phyloP scores from a whole-genome alignment of 2,113 vertebrate genomes.

The Pantherophis guttatus region DNA sequence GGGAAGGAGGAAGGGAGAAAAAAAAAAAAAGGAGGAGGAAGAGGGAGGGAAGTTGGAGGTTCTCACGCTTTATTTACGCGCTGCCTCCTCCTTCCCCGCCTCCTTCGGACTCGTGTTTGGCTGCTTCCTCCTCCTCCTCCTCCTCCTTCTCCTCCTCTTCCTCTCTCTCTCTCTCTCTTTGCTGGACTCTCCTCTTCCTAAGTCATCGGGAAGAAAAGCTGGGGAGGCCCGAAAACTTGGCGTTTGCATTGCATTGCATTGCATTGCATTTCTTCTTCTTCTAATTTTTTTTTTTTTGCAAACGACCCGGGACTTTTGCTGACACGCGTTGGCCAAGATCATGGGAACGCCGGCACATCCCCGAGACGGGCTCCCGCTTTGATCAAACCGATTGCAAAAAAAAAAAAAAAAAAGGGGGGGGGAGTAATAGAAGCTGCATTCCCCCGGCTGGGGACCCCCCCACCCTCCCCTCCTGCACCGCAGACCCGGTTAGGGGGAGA shows the following conservation, averaged over 20 bases:
- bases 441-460: too few relatives aligned
- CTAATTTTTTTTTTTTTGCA: neutral
- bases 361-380: neutral
- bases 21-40: too few relatives aligned
- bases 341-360: neutral
- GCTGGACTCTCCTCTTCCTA: neutral
- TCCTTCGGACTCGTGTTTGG: neutral
- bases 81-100: neutral
- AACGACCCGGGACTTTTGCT: neutral
- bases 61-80: neutral
- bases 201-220: neutral
- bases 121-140: neutral
- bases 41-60: neutral
- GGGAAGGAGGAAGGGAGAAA: fast-evolving
- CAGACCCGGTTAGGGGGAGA: neutral
- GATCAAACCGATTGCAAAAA: neutral
- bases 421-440: too few relatives aligned
- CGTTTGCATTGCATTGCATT: too few relatives aligned
- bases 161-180: neutral
- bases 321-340: neutral
- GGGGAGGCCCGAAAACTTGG: neutral
- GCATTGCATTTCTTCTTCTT: neutral
- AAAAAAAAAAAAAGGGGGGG: too few relatives aligned
- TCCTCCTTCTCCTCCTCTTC: neutral
- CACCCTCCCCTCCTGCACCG: neutral